A percentile compares a stretch with the other conserved stretches of the same genome.
phyloP scores from a whole-genome alignment of 2,113 vertebrate species.

The Oreochromis tanganicae region DNA sequence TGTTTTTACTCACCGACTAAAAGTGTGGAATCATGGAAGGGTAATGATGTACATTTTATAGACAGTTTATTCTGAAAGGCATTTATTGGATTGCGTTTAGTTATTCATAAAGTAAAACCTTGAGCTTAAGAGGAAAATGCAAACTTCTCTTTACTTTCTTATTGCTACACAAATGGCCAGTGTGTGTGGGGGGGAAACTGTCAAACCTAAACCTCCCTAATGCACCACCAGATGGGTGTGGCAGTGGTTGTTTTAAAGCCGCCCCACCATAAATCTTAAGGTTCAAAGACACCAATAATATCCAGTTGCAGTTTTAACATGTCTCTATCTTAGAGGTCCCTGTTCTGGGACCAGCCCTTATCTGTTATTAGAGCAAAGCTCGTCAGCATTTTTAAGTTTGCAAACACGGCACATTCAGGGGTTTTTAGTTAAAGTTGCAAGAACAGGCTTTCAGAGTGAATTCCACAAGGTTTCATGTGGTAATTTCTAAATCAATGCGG shows the following conservation, averaged over 20 bases:
- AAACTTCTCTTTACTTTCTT: not conserved
- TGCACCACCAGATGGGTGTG: not conserved
- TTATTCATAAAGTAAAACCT: not conserved
- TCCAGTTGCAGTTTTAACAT: not conserved
- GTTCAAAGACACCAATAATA: not conserved
- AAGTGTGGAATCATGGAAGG: not conserved
- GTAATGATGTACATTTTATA: not conserved
- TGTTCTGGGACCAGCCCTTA: not conserved
- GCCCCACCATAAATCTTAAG: not conserved
- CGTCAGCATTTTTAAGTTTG: not conserved
- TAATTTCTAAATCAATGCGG: not conserved
- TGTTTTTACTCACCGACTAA: not conserved
- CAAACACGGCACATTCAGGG: not conserved
- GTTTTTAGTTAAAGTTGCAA: not conserved
- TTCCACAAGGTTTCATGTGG: not conserved
- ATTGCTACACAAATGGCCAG: not conserved
- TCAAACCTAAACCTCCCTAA: not conserved
- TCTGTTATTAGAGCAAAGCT: not conserved
- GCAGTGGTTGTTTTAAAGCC: not conserved
- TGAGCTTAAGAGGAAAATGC: not conserved
- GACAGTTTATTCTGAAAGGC: not conserved
- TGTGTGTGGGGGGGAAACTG: not conserved
- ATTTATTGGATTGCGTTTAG: not conserved
- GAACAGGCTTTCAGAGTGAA: not conserved
- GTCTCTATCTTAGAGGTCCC: not conserved